phyloP scores from a whole-genome alignment of 2,888 invertebrate genomes.

The Plutella xylostella region DNA sequence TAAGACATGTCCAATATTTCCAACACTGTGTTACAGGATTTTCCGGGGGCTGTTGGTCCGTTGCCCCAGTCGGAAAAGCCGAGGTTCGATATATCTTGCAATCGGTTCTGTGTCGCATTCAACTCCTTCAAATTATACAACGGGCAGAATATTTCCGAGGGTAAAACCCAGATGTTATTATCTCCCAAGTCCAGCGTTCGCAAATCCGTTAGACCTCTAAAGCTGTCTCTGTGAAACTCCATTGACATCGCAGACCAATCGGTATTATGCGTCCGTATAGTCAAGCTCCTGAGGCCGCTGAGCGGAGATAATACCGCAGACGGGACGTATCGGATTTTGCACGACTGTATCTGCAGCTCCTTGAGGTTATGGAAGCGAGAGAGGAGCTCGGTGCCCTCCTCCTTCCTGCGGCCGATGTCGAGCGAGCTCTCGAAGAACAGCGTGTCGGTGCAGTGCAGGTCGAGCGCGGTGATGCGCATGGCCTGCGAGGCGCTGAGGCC shows the following conservation, averaged over 20 bases:
- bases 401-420: slow-evolving; percentile 67
- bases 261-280: slow-evolving; percentile 80
- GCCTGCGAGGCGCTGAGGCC: slow-evolving; percentile 74
- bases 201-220: slow-evolving; percentile 76
- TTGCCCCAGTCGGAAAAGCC: slow-evolving; percentile 81
- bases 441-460: slow-evolving; percentile 78
- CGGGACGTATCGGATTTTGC: slow-evolving; percentile 81
- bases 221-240: slow-evolving; percentile 79
- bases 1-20: slow-evolving; percentile 79
- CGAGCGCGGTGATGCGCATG: slow-evolving; percentile 75
- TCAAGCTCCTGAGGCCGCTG: slow-evolving; percentile 74
- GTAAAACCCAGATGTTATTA: slow-evolving; percentile 82
- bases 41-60: slow-evolving; percentile 74
- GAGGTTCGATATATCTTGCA: slow-evolving; percentile 81
- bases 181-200: slow-evolving; percentile 77
- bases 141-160: slow-evolving; percentile 79
- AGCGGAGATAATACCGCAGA: slow-evolving; percentile 76
- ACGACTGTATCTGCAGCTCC: slow-evolving; percentile 78
- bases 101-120: slow-evolving; percentile 81
- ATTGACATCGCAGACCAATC: slow-evolving; percentile 85
- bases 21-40: slow-evolving; percentile 76
- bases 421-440: slow-evolving; percentile 79
- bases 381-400: slow-evolving; percentile 68
- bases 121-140: slow-evolving; percentile 75
- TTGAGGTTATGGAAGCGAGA: slow-evolving; percentile 74